Conservation (phyloP, 2,113 vertebrate genomes). For the Hassar affinis region DNA sequence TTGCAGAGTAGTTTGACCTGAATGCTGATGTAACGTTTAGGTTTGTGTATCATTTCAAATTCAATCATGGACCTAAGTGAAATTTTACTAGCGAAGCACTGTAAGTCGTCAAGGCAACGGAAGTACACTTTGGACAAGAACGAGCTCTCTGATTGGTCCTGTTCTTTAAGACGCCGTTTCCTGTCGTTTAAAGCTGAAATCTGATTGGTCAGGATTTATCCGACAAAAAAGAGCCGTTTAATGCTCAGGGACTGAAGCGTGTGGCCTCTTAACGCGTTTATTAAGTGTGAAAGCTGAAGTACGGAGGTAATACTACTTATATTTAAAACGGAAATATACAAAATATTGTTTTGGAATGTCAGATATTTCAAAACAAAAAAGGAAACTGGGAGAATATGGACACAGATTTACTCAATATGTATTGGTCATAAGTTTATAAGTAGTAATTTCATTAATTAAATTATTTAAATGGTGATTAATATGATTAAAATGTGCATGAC, state of each 20-base stretch:
- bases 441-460: too few species aligned
- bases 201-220: conserved; percentile 37
- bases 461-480: not conserved
- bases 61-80: not conserved
- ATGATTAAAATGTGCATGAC: not conserved
- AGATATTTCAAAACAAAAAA: not conserved
- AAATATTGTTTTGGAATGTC: not conserved
- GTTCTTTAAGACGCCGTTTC: not conserved
- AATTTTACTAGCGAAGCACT: not conserved
- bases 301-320: conserved; percentile 1
- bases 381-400: not conserved
- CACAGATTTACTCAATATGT: not conserved
- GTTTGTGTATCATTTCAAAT: not conserved
- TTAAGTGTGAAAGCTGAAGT: not conserved
- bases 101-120: conserved; percentile 45
- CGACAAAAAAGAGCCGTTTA: conserved; percentile 9
- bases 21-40: not conserved
- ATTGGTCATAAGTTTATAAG: too few species aligned
- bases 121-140: conserved; percentile 22
- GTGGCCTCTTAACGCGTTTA: not conserved
- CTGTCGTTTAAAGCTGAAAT: not conserved
- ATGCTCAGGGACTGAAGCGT: not conserved
- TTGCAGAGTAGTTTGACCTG: not conserved
- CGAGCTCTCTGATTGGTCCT: conserved; percentile 31
- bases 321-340: not conserved